These are phyloP conservation scores for Enteromius thamalakanensis DNA, from an alignment of 2,797 vertebrate species.

Conservation along the genomic window DNA sequence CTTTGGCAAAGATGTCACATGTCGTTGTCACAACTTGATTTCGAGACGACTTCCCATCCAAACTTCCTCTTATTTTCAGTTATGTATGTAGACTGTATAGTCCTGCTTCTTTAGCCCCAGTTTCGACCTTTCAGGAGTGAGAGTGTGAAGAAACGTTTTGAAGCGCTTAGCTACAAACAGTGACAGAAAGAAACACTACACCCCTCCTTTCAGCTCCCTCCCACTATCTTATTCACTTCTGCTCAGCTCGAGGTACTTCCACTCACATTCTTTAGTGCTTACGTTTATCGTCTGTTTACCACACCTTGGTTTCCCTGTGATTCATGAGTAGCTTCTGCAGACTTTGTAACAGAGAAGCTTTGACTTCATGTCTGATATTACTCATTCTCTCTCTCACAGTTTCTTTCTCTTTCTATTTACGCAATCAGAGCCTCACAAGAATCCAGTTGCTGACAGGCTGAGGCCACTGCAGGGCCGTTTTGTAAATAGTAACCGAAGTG, in stretches of 20 bases:
- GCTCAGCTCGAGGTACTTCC: background rate
- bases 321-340: slow-evolving; percentile 4
- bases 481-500: background rate
- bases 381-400: background rate
- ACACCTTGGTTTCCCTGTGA: slow-evolving; percentile 29
- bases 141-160: background rate
- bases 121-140: background rate
- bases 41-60: slow-evolving; percentile 11
- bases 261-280: slow-evolving; percentile 18
- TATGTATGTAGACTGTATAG: background rate
- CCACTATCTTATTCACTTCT: background rate
- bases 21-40: background rate
- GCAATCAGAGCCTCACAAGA: background rate
- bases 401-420: slow-evolving; percentile 9
- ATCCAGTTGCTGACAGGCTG: background rate
- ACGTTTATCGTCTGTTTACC: slow-evolving; percentile 31
- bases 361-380: background rate
- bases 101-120: background rate
- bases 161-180: background rate
- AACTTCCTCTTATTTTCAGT: slow-evolving; percentile 13
- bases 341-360: slow-evolving; percentile 22
- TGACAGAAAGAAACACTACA: slow-evolving; percentile 12
- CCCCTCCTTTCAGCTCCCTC: background rate
- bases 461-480: background rate
- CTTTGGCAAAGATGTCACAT: slow-evolving; percentile 15